A percentile compares a stretch with the other conserved stretches of the same genome.
Evolutionary conservation across 2,797 vertebrate genomes (phyloP).

Genomic region (Cynopterus sphinx): DNA sequence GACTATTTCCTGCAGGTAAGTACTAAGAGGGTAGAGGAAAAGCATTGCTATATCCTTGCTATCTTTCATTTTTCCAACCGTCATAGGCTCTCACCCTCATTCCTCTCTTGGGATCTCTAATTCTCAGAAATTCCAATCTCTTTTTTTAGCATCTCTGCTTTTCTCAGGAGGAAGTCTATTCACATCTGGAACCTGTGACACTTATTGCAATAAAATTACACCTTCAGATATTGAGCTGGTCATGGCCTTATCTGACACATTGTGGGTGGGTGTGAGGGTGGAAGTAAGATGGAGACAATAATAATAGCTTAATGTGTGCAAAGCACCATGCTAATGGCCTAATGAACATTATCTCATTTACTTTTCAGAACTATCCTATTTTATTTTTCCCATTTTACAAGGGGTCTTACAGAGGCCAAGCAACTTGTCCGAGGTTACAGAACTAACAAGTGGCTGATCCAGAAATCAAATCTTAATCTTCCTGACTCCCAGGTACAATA

Average conservation of each 20-base stretch:
- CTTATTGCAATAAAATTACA: background rate
- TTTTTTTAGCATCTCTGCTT: background rate
- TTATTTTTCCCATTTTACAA: constrained; percentile 42
- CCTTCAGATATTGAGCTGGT: background rate
- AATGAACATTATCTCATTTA: constrained; percentile 62
- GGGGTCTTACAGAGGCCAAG: background rate
- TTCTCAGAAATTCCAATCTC: constrained; percentile 26
- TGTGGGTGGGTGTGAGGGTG: background rate
- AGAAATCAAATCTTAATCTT: background rate
- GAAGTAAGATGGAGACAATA: background rate
- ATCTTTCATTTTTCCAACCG: background rate
- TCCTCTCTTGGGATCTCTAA: background rate
- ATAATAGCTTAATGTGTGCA: constrained; percentile 46
- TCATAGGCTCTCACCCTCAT: background rate
- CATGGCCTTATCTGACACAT: constrained; percentile 16
- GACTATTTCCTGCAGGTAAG: constrained; percentile 28
- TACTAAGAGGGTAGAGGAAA: background rate
- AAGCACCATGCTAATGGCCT: constrained; percentile 52
- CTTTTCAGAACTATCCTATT: constrained; percentile 60
- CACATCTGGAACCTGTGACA: constrained; percentile 20
- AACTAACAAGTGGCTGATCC: background rate
- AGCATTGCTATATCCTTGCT: background rate
- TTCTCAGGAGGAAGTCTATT: constrained; percentile 22
- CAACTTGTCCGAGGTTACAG: background rate
- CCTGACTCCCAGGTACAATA: background rate